A percentile compares a stretch with the other conserved stretches of the same genome.
Conservation (phyloP, 2,888 invertebrate species). For the Pseudococcus jackbeardsleyi region DNA sequence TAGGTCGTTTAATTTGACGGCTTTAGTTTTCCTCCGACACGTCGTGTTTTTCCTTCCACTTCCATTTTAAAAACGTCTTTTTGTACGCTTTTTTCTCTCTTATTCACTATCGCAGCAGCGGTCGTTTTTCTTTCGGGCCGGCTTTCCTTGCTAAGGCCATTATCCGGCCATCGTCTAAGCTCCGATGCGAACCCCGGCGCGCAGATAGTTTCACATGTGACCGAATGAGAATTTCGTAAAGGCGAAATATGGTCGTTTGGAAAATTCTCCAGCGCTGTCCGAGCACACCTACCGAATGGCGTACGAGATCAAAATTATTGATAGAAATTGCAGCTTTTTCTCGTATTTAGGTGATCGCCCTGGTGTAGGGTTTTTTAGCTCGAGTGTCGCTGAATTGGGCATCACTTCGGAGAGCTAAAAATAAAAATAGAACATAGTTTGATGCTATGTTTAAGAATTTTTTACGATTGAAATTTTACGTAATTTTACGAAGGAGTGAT, state of each 20-base stretch:
- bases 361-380: too few relatives aligned
- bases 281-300: background rate
- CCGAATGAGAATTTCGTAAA: background rate
- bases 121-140: background rate
- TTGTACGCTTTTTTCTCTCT: background rate
- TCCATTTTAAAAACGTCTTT: conserved; percentile 23
- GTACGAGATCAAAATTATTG: too few relatives aligned
- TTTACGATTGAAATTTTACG: too few relatives aligned
- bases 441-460: too few relatives aligned
- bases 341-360: too few relatives aligned
- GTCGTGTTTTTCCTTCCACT: background rate
- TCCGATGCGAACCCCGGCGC: background rate
- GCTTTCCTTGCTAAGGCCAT: background rate
- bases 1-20: conserved; percentile 51
- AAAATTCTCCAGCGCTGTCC: background rate
- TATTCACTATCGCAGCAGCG: background rate
- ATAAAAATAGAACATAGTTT: too few relatives aligned
- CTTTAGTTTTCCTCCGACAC: conserved; percentile 45
- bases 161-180: background rate
- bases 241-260: background rate
- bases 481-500: too few relatives aligned
- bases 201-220: background rate
- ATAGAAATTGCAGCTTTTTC: too few relatives aligned
- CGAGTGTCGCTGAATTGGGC: too few relatives aligned
- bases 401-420: too few relatives aligned